These are phyloP conservation scores for Lepidocyrtinus sp. DNA, from an alignment of 2,888 invertebrate genomes.

Conservation along the genomic window DNA sequence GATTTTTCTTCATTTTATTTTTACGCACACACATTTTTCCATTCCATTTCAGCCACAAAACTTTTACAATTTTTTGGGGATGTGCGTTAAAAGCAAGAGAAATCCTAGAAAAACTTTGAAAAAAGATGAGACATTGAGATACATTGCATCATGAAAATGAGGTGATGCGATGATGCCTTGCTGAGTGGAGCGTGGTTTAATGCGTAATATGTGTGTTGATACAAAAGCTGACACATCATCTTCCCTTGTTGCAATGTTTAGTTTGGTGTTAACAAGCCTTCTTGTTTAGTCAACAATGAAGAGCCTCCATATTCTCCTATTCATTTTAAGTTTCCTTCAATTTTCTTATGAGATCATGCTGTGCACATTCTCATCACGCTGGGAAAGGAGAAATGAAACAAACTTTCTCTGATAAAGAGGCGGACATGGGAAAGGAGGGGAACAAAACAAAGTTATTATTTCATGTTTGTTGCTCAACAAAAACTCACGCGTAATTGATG, in stretches of 20 bases:
- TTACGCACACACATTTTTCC: slow-evolving; percentile 53
- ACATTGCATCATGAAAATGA: neutral
- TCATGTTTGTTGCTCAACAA: slow-evolving; percentile 25
- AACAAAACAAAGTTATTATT: slow-evolving; percentile 26
- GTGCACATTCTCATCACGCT: slow-evolving; percentile 40
- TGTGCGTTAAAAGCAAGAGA: slow-evolving; percentile 12
- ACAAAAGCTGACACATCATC: slow-evolving; percentile 52
- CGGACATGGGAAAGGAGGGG: slow-evolving; percentile 12
- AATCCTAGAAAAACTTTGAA: neutral
- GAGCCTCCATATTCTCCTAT: slow-evolving; percentile 51
- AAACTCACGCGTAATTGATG: slow-evolving; percentile 2
- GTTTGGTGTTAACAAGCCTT: slow-evolving; percentile 56
- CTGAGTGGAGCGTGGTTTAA: slow-evolving; percentile 42
- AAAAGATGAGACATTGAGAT: slow-evolving; percentile 12
- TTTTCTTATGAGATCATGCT: slow-evolving; percentile 37
- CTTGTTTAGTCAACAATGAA: slow-evolving; percentile 60
- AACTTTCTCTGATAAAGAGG: slow-evolving; percentile 28
- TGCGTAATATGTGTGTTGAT: slow-evolving; percentile 28
- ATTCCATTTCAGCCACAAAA: slow-evolving; percentile 49
- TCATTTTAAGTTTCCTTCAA: slow-evolving; percentile 42
- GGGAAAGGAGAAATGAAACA: slow-evolving; percentile 30
- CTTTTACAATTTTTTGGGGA: slow-evolving; percentile 24
- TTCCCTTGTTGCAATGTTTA: slow-evolving; percentile 14
- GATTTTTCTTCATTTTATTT: slow-evolving; percentile 45
- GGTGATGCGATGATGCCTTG: slow-evolving; percentile 32